Evolutionary conservation across 2,113 vertebrate species (phyloP).

Genomic region (Pao palembangensis): DNA sequence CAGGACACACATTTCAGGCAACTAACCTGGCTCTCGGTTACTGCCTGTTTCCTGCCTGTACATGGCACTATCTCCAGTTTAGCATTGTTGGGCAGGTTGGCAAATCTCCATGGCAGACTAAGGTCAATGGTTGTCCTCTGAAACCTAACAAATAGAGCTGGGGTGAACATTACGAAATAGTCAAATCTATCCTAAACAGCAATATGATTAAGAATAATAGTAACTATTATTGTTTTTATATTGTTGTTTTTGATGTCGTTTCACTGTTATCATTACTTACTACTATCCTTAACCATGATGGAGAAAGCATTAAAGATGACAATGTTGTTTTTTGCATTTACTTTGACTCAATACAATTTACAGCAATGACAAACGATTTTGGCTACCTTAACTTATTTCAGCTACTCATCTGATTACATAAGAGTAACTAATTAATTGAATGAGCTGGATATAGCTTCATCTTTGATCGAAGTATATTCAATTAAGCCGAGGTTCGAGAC

Average conservation of each 20-base stretch:
- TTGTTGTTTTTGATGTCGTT: neutral
- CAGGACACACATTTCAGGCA: slow-evolving; percentile 11
- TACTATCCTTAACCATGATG: too few relatives aligned
- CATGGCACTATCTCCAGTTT: slow-evolving; percentile 93
- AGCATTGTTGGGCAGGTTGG: slow-evolving; percentile 94
- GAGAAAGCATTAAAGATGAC: too few relatives aligned
- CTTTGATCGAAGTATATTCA: too few relatives aligned
- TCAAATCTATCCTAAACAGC: neutral
- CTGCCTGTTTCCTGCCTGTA: slow-evolving; percentile 69
- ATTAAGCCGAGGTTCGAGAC: too few relatives aligned
- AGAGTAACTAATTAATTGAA: too few relatives aligned
- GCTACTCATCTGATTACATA: too few relatives aligned
- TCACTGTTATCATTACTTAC: too few relatives aligned
- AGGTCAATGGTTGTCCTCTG: slow-evolving; percentile 90
- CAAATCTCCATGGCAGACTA: slow-evolving; percentile 89
- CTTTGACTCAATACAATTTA: too few relatives aligned
- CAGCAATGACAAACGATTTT: too few relatives aligned
- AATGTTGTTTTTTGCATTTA: too few relatives aligned
- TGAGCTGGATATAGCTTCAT: too few relatives aligned
- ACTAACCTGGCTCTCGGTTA: slow-evolving; percentile 75
- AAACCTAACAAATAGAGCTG: slow-evolving; percentile 76
- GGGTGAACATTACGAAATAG: neutral
- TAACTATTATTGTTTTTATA: neutral
- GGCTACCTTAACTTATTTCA: too few relatives aligned
- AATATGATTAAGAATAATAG: neutral